Percentiles rank a stretch among this genome's conserved stretches.
phyloP scores from a whole-genome alignment of 2,797 vertebrate species.

The Crocodylus rhombifer region DNA sequence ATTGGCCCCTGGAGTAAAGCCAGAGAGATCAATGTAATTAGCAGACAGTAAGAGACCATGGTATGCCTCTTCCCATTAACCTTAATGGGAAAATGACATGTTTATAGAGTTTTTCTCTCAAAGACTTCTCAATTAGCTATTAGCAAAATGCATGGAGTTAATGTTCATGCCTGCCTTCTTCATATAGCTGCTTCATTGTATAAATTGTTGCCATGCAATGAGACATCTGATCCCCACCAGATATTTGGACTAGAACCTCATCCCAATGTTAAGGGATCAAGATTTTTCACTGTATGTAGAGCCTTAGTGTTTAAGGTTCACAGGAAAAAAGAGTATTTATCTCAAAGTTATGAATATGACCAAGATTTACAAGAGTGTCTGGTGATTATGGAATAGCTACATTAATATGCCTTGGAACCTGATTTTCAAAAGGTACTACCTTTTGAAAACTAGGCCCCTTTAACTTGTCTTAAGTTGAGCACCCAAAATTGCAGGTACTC shows the following conservation, averaged over 20 bases:
- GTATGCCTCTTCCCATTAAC: slow-evolving; percentile 25
- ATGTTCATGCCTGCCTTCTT: slow-evolving; percentile 42
- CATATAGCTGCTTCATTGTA: slow-evolving; percentile 19
- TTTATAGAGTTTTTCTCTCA: slow-evolving; percentile 29
- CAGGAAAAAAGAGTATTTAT: not conserved
- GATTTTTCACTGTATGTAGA: not conserved
- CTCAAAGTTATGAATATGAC: not conserved
- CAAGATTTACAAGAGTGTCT: not conserved
- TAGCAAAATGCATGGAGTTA: slow-evolving; percentile 42
- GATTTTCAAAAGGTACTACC: not conserved
- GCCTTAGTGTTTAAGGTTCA: not conserved
- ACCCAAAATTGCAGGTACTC: not conserved
- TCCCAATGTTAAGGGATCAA: not conserved
- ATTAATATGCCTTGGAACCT: not conserved
- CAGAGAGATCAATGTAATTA: slow-evolving; percentile 66
- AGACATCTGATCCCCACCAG: not conserved
- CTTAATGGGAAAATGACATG: slow-evolving; percentile 36
- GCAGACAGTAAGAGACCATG: slow-evolving; percentile 27
- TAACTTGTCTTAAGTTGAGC: not conserved
- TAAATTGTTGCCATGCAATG: not conserved
- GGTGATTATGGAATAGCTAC: not conserved
- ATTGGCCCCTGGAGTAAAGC: slow-evolving; percentile 42
- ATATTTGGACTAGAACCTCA: not conserved
- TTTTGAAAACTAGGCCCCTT: not conserved
- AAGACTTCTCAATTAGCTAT: slow-evolving; percentile 23